These are phyloP conservation scores for Hippocampus zosterae DNA, from an alignment of 2,113 vertebrate genomes.

Conservation along the genomic window DNA sequence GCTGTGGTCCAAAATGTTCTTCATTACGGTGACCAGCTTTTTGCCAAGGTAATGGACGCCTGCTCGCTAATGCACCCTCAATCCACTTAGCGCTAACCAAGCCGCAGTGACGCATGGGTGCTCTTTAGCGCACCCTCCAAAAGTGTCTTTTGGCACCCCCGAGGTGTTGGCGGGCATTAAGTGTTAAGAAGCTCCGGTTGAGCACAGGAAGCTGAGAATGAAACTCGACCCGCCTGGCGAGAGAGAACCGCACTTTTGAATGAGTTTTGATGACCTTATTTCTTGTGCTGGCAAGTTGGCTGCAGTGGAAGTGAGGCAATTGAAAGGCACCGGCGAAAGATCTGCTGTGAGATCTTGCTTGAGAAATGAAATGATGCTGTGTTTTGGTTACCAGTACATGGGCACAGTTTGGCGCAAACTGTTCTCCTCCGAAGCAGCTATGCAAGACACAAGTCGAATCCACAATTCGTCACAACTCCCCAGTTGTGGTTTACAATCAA, in stretches of 20 bases:
- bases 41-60: slow-evolving; percentile 7
- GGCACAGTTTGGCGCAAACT: too few relatives aligned
- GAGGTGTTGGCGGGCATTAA: background rate
- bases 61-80: slow-evolving; percentile 30
- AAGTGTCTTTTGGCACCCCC: background rate
- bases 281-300: slow-evolving; percentile 2
- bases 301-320: background rate
- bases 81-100: slow-evolving; percentile 39
- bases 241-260: background rate
- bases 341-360: too few relatives aligned
- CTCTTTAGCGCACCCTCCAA: too few relatives aligned
- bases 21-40: slow-evolving; percentile 21
- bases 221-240: background rate
- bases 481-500: too few relatives aligned
- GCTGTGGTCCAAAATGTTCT: slow-evolving; percentile 10
- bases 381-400: too few relatives aligned
- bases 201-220: background rate
- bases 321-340: background rate
- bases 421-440: too few relatives aligned
- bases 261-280: background rate
- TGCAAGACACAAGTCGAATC: too few relatives aligned
- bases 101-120: slow-evolving; percentile 6
- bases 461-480: too few relatives aligned
- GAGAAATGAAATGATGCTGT: too few relatives aligned
- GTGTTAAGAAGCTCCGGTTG: background rate